phyloP scores from a whole-genome alignment of 2,797 vertebrate genomes.

The Arrhamphus sclerolepis region DNA sequence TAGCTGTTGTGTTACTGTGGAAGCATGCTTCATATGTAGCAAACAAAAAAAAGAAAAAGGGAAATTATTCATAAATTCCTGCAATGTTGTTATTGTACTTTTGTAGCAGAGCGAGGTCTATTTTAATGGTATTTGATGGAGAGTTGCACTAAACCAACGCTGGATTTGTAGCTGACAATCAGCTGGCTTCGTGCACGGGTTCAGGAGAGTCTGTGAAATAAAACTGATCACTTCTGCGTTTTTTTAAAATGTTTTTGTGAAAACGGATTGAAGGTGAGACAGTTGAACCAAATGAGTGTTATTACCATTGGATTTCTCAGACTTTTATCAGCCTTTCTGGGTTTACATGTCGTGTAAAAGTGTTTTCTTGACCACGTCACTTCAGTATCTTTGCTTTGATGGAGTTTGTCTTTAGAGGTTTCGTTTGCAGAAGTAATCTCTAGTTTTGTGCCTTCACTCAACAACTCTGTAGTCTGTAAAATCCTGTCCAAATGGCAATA shows the following conservation, averaged over 20 bases:
- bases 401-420: constrained; percentile 57
- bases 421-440: constrained; percentile 60
- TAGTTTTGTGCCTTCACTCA: constrained; percentile 78
- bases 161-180: constrained; percentile 56
- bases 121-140: no score
- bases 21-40: constrained; percentile 72
- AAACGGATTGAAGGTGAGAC: no score
- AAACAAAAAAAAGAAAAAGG: no score
- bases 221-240: no score
- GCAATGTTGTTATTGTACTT: constrained; percentile 62
- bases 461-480: constrained; percentile 67
- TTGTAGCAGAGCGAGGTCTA: constrained; percentile 62
- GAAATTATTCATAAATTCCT: constrained; percentile 41
- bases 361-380: constrained; percentile 25
- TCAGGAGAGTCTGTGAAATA: no score
- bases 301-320: no score
- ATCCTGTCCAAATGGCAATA: constrained; percentile 75
- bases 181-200: no score
- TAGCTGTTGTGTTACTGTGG: constrained; percentile 56
- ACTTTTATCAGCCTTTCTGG: no score
- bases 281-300: no score
- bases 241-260: no score
- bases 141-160: no score
- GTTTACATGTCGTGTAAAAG: constrained; percentile 41
- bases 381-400: constrained; percentile 31